phyloP scores from a whole-genome alignment of 2,797 vertebrate genomes.

The Gobionotothen gibberifrons region DNA sequence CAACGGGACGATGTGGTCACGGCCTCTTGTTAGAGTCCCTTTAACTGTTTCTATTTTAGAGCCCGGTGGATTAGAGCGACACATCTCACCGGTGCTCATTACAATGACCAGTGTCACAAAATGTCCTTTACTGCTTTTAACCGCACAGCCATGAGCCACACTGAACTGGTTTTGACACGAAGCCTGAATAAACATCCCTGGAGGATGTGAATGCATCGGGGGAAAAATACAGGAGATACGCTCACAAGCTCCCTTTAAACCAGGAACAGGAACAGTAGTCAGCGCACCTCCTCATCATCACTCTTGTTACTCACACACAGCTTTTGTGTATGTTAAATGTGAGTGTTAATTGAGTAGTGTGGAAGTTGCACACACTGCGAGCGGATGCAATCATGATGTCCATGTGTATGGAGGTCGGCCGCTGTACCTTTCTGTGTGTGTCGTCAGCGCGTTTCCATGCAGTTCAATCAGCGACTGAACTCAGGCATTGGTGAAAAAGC shows the following conservation, averaged over 20 bases:
- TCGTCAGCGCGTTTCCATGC: conserved; percentile 64
- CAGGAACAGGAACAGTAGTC: conserved; percentile 54
- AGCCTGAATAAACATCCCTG: conserved; percentile 63
- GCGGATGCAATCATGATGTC: conserved; percentile 72
- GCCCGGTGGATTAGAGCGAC: conserved; percentile 47
- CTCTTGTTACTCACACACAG: conserved; percentile 48
- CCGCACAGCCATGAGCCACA: conserved; percentile 34
- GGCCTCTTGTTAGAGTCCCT: conserved; percentile 47
- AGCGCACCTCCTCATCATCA: conserved; percentile 59
- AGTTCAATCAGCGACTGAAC: conserved; percentile 71
- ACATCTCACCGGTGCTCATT: conserved; percentile 73
- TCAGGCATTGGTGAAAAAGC: conserved; percentile 49
- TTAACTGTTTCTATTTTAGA: conserved; percentile 58
- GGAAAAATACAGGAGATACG: conserved; percentile 45
- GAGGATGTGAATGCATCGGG: conserved; percentile 22
- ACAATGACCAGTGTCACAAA: conserved; percentile 64
- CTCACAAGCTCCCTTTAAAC: conserved; percentile 34
- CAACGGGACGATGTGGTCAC: conserved; percentile 60
- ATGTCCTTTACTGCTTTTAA: conserved; percentile 40
- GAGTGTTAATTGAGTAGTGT: conserved; percentile 76
- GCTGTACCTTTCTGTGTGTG: conserved; percentile 46
- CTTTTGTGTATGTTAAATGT: conserved; percentile 63
- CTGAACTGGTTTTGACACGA: conserved; percentile 63
- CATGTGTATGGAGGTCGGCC: conserved; percentile 49
- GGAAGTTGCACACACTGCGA: conserved; percentile 55